Evolutionary conservation across 2,888 invertebrate genomes (phyloP), one percentile per base, ranked within the genome.

Genomic region (Stenotaenia linearis): DNA sequence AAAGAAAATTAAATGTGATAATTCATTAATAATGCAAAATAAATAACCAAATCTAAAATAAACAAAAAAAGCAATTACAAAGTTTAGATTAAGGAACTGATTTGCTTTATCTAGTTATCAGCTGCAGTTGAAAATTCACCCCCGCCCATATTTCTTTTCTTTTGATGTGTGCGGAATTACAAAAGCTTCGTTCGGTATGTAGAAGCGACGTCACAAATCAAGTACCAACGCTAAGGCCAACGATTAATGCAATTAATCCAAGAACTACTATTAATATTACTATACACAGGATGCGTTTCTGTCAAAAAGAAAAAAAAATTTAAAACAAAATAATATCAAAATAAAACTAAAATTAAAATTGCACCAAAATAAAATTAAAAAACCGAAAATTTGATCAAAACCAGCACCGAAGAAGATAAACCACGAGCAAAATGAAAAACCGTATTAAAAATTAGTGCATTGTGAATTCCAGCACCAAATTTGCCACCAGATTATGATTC

Each of bases 241-340:
- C 28, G 40, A 77, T 77, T 45, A 77, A 40, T 35, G 45, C 77
- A 4, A 77, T 45, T n/a, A 77, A 4, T 37, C 77, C 77, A 21
- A 77, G 37, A 37, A 45, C 40, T 21, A 77, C 77, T 77, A 77
- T n/a, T n/a, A 77, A 45, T 37, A 35, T 37, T 12, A 77, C 25
- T 37, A 77, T 45, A 30, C 35, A 37, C 77, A 77, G 77, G 77
- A 77, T 77, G 15, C 37, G 40, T 77, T 77, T 77, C 77, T 77
- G 77, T 77, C 50, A 37, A 77, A 45, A 37, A 21, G 23, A 77
- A 77, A 37, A 77, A 45, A 1, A 77, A 77, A 77, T 1, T 25
- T 45, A 10, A 25, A 77, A 77, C 10, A 28, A 77, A 45, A 18
- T 50, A 76, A 76, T 10, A 76, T n/a, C n/a, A n/a, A 37, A 77